Evolutionary conservation across 2,888 invertebrate genomes (phyloP), one percentile per base, ranked within the genome.

Genomic region (Notocelia uddmanniana): DNA sequence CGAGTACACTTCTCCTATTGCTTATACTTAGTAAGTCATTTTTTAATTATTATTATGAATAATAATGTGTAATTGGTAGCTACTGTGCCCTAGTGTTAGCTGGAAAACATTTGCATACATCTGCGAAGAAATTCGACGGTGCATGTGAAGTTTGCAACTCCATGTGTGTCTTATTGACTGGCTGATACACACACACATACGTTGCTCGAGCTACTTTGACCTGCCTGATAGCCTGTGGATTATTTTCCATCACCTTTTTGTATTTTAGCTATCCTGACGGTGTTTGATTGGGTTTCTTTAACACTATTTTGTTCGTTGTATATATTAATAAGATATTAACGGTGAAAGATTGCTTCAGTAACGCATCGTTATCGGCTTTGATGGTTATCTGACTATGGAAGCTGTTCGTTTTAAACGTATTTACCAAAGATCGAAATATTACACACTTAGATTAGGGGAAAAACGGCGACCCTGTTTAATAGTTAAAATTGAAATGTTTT

Each of bases 351-450:
- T 23, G 59, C 23, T 68, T 37, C 52, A 50, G 64, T 52, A 64
- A 69, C 58, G 50, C 63, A 31, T 59, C 26, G 55, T 54, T 41
- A 52, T 66, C 41, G 21, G 67, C 66, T 26, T 41, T 59, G 41
- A 68, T 50, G 19, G 55, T 55, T 62, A 41, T 83, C 71, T 54
- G 66, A 31, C 66, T 66, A 60, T 82, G 84, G 87, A 85, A 81
- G 84, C 87, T 88, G 82, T 86, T 88, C 86, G 86, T 90, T 90
- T 88, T 89, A 89, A 87, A 90, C 87, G 88, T 89, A 89, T 91
- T 68, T 91, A 92, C 93, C 92, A 93, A 93, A 92, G 92, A 92
- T 89, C 89, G 88, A 88, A 87, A 86, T 87, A 83, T 55, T 62
- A 50, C 68, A 54, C 45, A 60, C 19, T 45, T 86, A 87, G 85